phyloP scores from a whole-genome alignment of 2,113 vertebrate genomes.

The Plecturocebus donacophilus region DNA sequence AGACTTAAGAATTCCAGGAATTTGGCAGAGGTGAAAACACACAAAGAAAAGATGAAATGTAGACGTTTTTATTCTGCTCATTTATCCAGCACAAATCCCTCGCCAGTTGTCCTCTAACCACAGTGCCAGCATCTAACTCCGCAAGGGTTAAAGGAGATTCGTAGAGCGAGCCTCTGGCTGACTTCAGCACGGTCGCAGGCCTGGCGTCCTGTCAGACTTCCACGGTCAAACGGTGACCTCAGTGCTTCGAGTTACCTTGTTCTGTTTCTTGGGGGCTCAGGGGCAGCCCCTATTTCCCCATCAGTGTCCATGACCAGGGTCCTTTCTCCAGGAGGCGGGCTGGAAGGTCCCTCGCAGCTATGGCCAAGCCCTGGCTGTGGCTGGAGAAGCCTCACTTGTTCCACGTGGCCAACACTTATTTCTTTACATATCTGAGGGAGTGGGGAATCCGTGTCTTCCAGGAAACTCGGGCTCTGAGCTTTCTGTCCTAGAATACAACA shows the following conservation, averaged over 20 bases:
- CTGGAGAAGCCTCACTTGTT: background rate
- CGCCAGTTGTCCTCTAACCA: background rate
- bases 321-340: background rate
- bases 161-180: background rate
- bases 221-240: fast-evolving
- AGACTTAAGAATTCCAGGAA: constrained; percentile 30
- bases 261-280: background rate
- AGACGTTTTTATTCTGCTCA: background rate
- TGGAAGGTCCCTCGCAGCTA: background rate
- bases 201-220: background rate
- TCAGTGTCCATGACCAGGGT: fast-evolving
- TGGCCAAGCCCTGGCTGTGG: fast-evolving
- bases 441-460: background rate
- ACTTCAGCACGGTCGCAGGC: background rate
- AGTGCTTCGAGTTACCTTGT: fast-evolving
- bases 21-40: constrained; percentile 41
- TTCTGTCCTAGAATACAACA: background rate
- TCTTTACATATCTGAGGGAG: background rate
- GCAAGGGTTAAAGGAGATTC: background rate
- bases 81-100: background rate
- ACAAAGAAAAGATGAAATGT: background rate
- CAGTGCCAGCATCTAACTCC: background rate
- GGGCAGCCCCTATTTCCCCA: background rate
- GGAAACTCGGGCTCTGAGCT: background rate
- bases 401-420: background rate